These are phyloP conservation scores for Mayetiola destructor DNA, from an alignment of 2,888 invertebrate genomes.

Conservation along the genomic window DNA sequence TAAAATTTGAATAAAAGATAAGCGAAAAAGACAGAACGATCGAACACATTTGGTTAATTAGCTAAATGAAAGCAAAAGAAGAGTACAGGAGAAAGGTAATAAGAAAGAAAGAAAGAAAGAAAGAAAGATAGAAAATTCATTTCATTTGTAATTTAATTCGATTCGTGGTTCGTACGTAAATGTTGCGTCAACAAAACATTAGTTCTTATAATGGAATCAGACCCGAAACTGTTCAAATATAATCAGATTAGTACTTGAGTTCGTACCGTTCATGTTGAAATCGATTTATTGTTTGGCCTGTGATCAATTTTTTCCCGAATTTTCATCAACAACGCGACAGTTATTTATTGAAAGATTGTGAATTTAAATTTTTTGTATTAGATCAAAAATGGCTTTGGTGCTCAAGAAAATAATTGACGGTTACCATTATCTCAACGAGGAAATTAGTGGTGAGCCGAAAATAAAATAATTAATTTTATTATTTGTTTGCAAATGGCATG, in stretches of 20 bases:
- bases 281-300: too few species aligned
- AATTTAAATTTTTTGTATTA: too few species aligned
- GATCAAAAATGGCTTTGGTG: constrained; percentile 36
- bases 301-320: too few species aligned
- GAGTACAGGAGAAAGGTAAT: background rate
- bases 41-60: too few species aligned
- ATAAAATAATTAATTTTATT: background rate
- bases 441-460: constrained; percentile 31
- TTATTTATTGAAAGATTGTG: too few species aligned
- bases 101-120: background rate
- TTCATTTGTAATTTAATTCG: background rate
- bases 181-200: background rate
- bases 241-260: too few species aligned
- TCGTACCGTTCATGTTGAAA: too few species aligned
- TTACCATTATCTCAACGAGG: constrained; percentile 32
- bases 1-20: background rate
- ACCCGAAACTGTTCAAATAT: background rate
- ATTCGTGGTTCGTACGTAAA: background rate
- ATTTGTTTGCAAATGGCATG: too few species aligned
- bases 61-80: too few species aligned
- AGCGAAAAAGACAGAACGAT: background rate
- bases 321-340: too few species aligned
- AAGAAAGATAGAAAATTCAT: background rate
- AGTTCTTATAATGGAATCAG: background rate
- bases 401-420: constrained; percentile 28